Base-by-base conservation (phyloP, 2,797 vertebrate genomes). In the Falco cherrug region DNA sequence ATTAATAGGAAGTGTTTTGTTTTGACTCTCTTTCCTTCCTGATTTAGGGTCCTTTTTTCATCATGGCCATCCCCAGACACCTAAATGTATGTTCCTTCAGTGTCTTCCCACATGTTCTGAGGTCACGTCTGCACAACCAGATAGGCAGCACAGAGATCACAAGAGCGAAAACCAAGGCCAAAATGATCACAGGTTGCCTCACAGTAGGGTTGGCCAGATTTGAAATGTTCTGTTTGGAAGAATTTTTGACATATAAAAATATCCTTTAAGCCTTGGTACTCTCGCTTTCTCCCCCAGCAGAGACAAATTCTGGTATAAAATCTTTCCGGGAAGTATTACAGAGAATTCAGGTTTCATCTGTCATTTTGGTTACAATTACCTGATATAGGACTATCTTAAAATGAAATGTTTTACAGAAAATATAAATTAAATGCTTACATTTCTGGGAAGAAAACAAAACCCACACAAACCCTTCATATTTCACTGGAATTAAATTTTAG, bases 1-100 rank as follows among this genome's bases (percentile, higher is more conserved):
- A 94, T 94, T 96, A 97, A 78, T 91, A 95, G 94, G 95, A 97
- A 97, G 77, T 90, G 82, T 93, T 96, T 96, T 96, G 94, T 93
- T 96, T 96, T 94, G 89, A 73, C 69, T 91, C 43, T 88, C 28
- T 90, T 87, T 82, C 69, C 65, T 94, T 87, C 71, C 87, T 57
- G 47, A 80, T 17, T 90, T 84, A 81, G 57, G 59, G 78, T 90
- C 54, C 15, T 81, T 91, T 89, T 78, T 79, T 45, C 70, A 81
- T 16, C 26, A 20, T 37, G 57, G 53, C 50, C 57, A 85, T 88
- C 84, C 7, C 50, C 43, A 67, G 61, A 75, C 37, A 50, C 51
- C 63, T 74, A 78, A 81, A 84, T 28, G 47, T 25, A 47, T 33
- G 28, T 92, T 83, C n/a, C n/a, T 81, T 81, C 0, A 0, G 6